A percentile compares a stretch with the other conserved stretches of the same genome.
Conservation (phyloP, 2,113 vertebrate genomes). For the Cochlearius cochlearius region DNA sequence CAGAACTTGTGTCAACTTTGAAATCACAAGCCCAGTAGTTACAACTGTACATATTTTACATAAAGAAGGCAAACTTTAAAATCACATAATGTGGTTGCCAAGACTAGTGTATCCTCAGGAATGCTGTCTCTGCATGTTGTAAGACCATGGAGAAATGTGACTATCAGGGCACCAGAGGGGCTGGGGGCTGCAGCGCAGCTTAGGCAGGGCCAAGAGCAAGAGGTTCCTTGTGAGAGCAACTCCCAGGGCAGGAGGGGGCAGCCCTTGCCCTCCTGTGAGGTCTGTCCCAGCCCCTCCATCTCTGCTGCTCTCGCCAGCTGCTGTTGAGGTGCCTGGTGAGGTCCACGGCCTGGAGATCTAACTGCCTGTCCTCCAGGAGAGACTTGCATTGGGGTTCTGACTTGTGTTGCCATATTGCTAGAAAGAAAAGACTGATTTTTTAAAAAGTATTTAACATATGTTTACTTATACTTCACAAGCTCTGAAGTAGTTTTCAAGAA, state of each 20-base stretch:
- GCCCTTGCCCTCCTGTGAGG: not conserved
- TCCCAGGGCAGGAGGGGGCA: not conserved
- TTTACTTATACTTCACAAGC: not conserved
- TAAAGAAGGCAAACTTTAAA: not conserved
- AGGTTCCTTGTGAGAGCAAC: not conserved
- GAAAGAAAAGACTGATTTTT: not conserved
- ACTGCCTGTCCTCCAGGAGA: accelerated
- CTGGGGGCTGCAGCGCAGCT: not conserved
- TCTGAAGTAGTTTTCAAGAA: not conserved
- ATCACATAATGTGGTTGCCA: not conserved
- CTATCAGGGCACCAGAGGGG: not conserved
- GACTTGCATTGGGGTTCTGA: not conserved
- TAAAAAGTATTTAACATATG: not conserved
- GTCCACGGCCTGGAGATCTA: not conserved
- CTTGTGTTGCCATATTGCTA: not conserved
- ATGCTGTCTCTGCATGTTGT: not conserved
- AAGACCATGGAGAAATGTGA: not conserved
- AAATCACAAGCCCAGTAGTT: not conserved
- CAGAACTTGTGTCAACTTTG: not conserved
- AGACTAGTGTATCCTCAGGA: not conserved
- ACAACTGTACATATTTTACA: not conserved
- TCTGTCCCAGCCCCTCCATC: not conserved
- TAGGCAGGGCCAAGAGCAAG: not conserved
- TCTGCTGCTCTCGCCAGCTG: not conserved
- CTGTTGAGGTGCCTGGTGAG: not conserved